phyloP scores from a whole-genome alignment of 2,888 invertebrate species.

The Mesoligia furuncula region DNA sequence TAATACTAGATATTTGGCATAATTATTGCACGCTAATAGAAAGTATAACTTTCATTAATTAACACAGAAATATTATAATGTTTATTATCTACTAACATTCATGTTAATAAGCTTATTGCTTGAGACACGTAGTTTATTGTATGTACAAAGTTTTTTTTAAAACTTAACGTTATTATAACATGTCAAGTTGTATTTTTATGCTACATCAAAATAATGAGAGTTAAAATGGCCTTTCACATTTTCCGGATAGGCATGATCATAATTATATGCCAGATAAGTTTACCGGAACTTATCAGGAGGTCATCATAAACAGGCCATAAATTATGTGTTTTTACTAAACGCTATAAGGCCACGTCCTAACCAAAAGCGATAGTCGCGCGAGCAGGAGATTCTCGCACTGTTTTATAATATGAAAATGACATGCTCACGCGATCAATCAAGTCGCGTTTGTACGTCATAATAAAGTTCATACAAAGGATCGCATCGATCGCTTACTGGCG shows the following conservation, averaged over 20 bases:
- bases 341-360: neutral
- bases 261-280: neutral
- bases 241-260: neutral
- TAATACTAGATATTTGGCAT: conserved; percentile 38
- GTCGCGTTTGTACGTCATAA: neutral
- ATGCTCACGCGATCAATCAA: too few species aligned
- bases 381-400: neutral
- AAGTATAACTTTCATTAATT: conserved; percentile 50
- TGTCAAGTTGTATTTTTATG: conserved; percentile 42
- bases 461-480: neutral
- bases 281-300: neutral
- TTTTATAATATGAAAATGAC: neutral
- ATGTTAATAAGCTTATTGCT: conserved; percentile 82
- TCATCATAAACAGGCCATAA: neutral
- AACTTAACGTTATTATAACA: conserved; percentile 39
- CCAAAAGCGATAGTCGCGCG: neutral
- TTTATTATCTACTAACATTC: conserved; percentile 52
- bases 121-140: conserved; percentile 81
- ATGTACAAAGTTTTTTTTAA: conserved; percentile 68
- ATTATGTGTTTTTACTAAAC: conserved; percentile 5
- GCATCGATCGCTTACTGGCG: neutral
- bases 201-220: conserved; percentile 37
- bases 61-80: conserved; percentile 42
- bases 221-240: neutral
- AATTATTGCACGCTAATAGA: conserved; percentile 50